Evolutionary conservation across 2,888 invertebrate genomes (phyloP).

Genomic region (Hoplodrina ambigua): DNA sequence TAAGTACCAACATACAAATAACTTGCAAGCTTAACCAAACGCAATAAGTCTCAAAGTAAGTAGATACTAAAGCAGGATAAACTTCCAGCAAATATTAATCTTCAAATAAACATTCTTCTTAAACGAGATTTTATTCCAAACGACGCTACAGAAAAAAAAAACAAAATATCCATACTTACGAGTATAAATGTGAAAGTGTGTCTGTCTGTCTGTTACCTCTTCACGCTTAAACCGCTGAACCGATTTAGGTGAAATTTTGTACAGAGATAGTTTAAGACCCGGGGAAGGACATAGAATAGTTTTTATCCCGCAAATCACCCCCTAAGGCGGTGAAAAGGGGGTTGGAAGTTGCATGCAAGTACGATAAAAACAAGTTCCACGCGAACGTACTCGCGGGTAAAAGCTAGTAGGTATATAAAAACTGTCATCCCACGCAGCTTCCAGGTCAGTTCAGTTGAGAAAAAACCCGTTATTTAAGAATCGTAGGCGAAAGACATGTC

Average conservation of each 20-base stretch:
- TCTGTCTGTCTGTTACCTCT: too few species aligned
- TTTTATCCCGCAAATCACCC: too few species aligned
- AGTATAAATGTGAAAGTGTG: too few species aligned
- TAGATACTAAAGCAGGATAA: conserved; percentile 31
- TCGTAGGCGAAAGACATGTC: conserved; percentile 51
- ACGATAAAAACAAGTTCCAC: too few species aligned
- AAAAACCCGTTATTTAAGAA: conserved; percentile 53
- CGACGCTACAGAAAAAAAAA: conserved; percentile 15
- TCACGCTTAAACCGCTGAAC: too few species aligned
- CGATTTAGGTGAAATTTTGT: too few species aligned
- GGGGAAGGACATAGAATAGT: too few species aligned
- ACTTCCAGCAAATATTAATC: conserved; percentile 23
- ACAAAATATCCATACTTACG: too few species aligned
- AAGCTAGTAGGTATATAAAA: conserved; percentile 22
- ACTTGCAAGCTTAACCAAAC: conserved; percentile 5
- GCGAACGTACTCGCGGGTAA: too few species aligned
- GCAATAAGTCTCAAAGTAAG: background rate
- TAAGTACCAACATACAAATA: background rate
- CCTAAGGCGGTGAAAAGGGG: too few species aligned
- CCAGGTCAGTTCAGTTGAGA: conserved; percentile 24
- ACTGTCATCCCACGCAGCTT: conserved; percentile 49
- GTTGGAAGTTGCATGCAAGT: too few species aligned
- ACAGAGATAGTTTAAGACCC: too few species aligned
- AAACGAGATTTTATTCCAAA: conserved; percentile 32
- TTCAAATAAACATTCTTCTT: conserved; percentile 38